Conservation (phyloP, 2,888 invertebrate genomes). For the Amblyteles armatorius region DNA sequence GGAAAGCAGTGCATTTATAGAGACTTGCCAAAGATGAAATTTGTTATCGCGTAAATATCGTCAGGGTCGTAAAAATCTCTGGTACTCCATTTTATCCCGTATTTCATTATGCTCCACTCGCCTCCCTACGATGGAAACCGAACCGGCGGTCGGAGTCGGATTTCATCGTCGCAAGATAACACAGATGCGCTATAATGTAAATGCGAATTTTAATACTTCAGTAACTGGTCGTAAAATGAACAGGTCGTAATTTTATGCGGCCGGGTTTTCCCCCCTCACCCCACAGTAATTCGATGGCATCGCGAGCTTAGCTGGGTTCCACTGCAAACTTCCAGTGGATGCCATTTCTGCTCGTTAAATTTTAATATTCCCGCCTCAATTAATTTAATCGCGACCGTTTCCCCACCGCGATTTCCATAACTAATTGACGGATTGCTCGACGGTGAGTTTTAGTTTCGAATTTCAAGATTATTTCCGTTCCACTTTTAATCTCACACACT, state of each 20-base stretch:
- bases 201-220: not conserved
- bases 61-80: not conserved
- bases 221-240: not conserved
- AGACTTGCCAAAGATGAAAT: too few species aligned
- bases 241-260: not conserved
- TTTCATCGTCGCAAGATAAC: not conserved
- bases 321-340: not conserved
- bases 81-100: not conserved
- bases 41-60: too few species aligned
- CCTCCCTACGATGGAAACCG: too few species aligned
- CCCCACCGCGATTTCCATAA: conserved; percentile 1
- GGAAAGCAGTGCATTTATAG: too few species aligned
- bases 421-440: conserved; percentile 39
- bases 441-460: conserved; percentile 2
- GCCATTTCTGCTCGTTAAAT: conserved; percentile 10
- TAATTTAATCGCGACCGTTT: conserved; percentile 24
- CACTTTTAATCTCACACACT: not conserved
- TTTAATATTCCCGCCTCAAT: conserved; percentile 27
- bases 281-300: not conserved
- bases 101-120: not conserved
- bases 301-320: not conserved
- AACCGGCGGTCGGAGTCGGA: not conserved
- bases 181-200: not conserved
- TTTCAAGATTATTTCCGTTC: not conserved
- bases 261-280: not conserved